A percentile compares a stretch with the other conserved stretches of the same genome.
Evolutionary conservation across 2,113 vertebrate species (phyloP).

Genomic region (Crotalus horridus): DNA sequence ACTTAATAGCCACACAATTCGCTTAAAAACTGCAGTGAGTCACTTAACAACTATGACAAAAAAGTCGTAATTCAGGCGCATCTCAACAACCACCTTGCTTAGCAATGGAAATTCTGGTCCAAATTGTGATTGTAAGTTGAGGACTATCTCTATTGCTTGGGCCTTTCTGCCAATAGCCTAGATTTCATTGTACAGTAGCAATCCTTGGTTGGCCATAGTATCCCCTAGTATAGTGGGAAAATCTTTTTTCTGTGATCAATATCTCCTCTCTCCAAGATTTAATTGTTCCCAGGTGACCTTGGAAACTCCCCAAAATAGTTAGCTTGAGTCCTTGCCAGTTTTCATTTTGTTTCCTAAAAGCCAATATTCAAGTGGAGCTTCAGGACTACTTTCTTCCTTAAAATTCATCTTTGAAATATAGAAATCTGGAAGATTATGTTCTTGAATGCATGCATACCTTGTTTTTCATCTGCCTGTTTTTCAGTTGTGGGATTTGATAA

Average conservation of each 20-base stretch:
- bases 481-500: neutral
- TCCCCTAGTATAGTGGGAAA: neutral
- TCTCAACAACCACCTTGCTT: neutral
- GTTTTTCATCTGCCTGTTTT: neutral
- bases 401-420: neutral
- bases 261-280: neutral
- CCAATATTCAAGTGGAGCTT: neutral
- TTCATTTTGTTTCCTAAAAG: neutral
- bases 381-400: neutral
- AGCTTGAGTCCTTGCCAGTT: neutral
- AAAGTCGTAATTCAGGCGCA: neutral
- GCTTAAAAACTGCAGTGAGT: neutral
- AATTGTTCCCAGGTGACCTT: neutral
- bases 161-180: neutral
- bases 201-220: neutral
- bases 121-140: neutral
- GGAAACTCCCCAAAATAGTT: neutral
- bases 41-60: neutral
- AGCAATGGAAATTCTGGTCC: neutral
- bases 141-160: neutral
- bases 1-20: neutral
- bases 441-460: neutral
- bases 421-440: neutral
- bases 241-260: neutral
- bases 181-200: neutral